Conservation (phyloP, 2,113 vertebrate species). For the Dendrocopos noguchii region DNA sequence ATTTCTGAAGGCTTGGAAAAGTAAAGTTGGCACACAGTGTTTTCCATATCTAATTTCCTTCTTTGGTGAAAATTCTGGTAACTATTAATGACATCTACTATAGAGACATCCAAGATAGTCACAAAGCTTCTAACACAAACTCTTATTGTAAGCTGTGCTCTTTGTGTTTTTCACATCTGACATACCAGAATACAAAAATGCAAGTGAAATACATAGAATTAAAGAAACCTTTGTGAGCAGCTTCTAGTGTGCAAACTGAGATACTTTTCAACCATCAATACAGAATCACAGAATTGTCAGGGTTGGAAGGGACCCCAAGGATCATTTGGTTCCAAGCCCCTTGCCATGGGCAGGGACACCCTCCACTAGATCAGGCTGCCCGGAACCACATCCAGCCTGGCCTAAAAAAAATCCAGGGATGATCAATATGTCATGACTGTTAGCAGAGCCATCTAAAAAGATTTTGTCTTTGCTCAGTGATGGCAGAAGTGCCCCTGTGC, state of each 20-base stretch:
- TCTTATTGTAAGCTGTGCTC: background rate
- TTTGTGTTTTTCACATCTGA: background rate
- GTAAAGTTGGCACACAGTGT: background rate
- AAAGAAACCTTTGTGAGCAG: background rate
- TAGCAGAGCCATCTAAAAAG: background rate
- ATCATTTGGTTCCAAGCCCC: too few species aligned
- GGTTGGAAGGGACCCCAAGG: too few species aligned
- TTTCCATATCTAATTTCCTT: conserved; percentile 45
- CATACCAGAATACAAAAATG: background rate
- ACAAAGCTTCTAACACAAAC: background rate
- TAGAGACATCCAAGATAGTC: background rate
- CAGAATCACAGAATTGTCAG: too few species aligned
- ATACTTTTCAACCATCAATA: background rate
- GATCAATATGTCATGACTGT: background rate
- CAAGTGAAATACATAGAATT: background rate
- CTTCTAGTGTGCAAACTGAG: background rate
- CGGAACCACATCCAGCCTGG: too few species aligned
- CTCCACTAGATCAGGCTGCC: too few species aligned
- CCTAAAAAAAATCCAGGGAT: too few species aligned
- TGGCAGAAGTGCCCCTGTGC: background rate
- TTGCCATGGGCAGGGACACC: too few species aligned
- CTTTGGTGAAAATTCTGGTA: conserved; percentile 17
- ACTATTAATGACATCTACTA: background rate
- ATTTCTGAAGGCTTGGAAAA: conserved; percentile 16
- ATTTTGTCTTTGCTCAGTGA: background rate